A percentile compares a stretch with the other conserved stretches of the same genome.
These are phyloP conservation scores for Thripadectes ignobilis DNA, from an alignment of 2,797 vertebrate species.

Conservation along the genomic window DNA sequence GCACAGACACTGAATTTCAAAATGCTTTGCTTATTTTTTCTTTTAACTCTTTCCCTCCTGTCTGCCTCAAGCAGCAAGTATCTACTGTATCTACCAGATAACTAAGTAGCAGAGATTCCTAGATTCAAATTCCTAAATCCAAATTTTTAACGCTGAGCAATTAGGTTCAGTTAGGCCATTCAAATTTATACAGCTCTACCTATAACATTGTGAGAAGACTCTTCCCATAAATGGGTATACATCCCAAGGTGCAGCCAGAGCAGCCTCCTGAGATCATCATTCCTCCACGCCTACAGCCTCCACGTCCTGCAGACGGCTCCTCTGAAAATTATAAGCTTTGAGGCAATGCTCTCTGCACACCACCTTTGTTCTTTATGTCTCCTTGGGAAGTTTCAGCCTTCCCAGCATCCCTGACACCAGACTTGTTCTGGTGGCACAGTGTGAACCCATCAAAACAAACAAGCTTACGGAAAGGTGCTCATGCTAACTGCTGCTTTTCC, in stretches of 20 bases:
- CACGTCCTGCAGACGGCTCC: not conserved
- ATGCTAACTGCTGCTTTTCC: not conserved
- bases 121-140: not conserved
- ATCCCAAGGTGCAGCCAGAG: not conserved
- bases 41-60: not conserved
- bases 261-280: not conserved
- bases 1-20: not conserved
- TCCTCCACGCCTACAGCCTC: not conserved
- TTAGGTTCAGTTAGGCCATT: not conserved
- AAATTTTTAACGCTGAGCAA: not conserved
- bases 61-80: not conserved
- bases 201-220: not conserved
- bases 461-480: not conserved
- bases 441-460: not conserved
- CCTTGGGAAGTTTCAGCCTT: not conserved
- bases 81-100: not conserved
- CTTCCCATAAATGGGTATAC: not conserved
- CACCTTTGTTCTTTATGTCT: not conserved
- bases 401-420: not conserved
- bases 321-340: conserved; percentile 10
- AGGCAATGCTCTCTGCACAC: not conserved
- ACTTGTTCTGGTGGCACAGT: not conserved
- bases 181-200: not conserved
- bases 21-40: not conserved
- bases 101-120: not conserved